A percentile compares a stretch with the other conserved stretches of the same genome.
phyloP scores from a whole-genome alignment of 2,797 vertebrate species.

The Hybognathus amarus region DNA sequence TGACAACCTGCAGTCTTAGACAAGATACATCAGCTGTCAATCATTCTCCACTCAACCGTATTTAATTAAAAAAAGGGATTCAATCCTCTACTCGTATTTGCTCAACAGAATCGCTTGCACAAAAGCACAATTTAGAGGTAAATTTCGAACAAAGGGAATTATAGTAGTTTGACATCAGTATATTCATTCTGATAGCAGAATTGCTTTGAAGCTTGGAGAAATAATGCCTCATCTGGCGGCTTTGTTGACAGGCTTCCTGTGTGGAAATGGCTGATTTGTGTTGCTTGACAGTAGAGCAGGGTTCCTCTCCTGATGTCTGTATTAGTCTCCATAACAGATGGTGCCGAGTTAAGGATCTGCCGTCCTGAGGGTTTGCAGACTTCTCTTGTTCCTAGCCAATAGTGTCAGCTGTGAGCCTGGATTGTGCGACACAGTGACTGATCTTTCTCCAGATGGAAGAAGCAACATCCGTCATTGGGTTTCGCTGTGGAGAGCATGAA shows the following conservation, averaged over 20 bases:
- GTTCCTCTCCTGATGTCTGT: conserved; percentile 56
- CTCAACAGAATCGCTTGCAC: neutral
- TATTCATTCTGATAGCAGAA: conserved; percentile 52
- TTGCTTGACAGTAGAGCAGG: conserved; percentile 22
- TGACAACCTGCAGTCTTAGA: conserved; percentile 51
- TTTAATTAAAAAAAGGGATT: conserved; percentile 62
- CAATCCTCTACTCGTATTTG: neutral
- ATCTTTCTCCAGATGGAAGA: conserved; percentile 31
- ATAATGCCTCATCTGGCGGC: conserved; percentile 35
- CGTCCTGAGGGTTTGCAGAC: conserved; percentile 46
- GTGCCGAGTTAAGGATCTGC: conserved; percentile 48
- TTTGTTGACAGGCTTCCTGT: conserved; percentile 47
- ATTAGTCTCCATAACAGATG: conserved; percentile 63
- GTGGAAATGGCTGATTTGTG: conserved; percentile 29
- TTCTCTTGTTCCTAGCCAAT: conserved; percentile 49
- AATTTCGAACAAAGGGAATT: conserved; percentile 40
- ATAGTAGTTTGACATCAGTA: conserved; percentile 29
- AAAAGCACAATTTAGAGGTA: conserved; percentile 32
- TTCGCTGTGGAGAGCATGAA: conserved; percentile 51
- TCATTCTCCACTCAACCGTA: conserved; percentile 51
- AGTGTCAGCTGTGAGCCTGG: conserved; percentile 10
- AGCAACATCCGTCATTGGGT: conserved; percentile 54
- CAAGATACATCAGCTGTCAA: conserved; percentile 59
- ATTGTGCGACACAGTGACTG: conserved; percentile 20
- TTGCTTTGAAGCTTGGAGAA: conserved; percentile 51